phyloP scores from a whole-genome alignment of 2,888 invertebrate genomes.

The Drosophila neotestacea region DNA sequence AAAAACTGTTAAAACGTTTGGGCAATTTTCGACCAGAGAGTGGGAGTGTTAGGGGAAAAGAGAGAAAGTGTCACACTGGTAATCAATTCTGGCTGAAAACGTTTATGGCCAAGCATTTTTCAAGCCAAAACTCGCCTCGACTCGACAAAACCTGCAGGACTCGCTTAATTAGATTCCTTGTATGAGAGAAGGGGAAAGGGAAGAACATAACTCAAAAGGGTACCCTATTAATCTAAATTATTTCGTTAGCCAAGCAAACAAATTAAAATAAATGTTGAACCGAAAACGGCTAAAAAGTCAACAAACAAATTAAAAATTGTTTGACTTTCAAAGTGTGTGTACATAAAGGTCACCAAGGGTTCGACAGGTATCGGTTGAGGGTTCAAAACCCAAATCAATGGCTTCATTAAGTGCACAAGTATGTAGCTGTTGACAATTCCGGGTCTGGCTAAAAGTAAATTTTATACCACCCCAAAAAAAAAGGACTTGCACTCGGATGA shows the following conservation, averaged over 20 bases:
- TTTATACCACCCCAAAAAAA: conserved; percentile 1
- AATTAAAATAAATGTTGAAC: conserved; percentile 71
- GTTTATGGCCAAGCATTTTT: conserved; percentile 48
- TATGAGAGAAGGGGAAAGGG: neutral
- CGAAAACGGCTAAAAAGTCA: conserved; percentile 51
- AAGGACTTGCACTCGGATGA: conserved; percentile 18
- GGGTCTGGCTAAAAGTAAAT: neutral
- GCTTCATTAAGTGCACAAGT: conserved; percentile 60
- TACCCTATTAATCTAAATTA: conserved; percentile 71
- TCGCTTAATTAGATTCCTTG: conserved; percentile 60
- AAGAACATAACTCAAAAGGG: conserved; percentile 28
- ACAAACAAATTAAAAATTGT: conserved; percentile 71
- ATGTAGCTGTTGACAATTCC: conserved; percentile 11
- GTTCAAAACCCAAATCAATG: conserved; percentile 56
- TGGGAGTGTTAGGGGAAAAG: neutral
- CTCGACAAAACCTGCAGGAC: neutral
- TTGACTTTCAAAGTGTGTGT: conserved; percentile 22
- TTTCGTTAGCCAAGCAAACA: conserved; percentile 64
- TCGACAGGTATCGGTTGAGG: conserved; percentile 10
- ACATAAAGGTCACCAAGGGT: conserved; percentile 41
- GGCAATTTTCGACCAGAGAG: conserved; percentile 46
- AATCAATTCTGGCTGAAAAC: conserved; percentile 60
- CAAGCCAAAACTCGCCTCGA: conserved; percentile 20
- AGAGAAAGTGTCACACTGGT: conserved; percentile 45
- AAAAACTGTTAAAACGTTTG: conserved; percentile 63